Evolutionary conservation across 2,113 vertebrate species (phyloP), one percentile per base, ranked within the genome.

Genomic region (Alouatta palliata): DNA sequence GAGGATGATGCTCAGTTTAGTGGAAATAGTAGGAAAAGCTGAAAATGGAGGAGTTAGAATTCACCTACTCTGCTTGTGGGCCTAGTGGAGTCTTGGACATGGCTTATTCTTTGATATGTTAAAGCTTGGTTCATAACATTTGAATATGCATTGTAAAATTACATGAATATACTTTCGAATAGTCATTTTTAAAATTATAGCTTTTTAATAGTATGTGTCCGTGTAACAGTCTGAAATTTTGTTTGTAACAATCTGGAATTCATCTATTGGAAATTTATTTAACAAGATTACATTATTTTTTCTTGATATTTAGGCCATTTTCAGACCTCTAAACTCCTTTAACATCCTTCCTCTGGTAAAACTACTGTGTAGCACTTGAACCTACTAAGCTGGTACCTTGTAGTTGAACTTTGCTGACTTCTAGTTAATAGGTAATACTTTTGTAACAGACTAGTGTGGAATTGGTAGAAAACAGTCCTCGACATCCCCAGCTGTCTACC

Each of bases 121-220:
- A 54, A 94, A 81, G 13, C 52, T 80, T 95, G 37, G n/a, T 71
- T 87, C 16, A 32, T 86, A 73, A 79, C 16, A 45, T 94, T 47
- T 94, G 61, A 84, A 81, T 80, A 43, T 89, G 6, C 13, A 70
- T 35, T 76, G 73, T 96, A 94, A 73, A 96, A 88, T 66, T 45
- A 80, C 1, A 73, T 64, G 61, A 68, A 35, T 68, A 19, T 68
- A 19, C 32, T n/a, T 71, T 58, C 87, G 61, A 87, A 85, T 76
- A 37, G 86, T 5, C 10, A 75, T 4, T 76, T 86, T 95, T 87
- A 23, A 79, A 96, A 85, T 58, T 37, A 76, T 0, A 73, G 49
- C 6, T 93, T 84, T 87, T 89, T 58, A 88, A 52, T 82, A 49
- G 17, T 25, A 0, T 87, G 11, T 49, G 13, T 49, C 7, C 73